phyloP scores from a whole-genome alignment of 2,888 invertebrate genomes.

The Tineola bisselliella region DNA sequence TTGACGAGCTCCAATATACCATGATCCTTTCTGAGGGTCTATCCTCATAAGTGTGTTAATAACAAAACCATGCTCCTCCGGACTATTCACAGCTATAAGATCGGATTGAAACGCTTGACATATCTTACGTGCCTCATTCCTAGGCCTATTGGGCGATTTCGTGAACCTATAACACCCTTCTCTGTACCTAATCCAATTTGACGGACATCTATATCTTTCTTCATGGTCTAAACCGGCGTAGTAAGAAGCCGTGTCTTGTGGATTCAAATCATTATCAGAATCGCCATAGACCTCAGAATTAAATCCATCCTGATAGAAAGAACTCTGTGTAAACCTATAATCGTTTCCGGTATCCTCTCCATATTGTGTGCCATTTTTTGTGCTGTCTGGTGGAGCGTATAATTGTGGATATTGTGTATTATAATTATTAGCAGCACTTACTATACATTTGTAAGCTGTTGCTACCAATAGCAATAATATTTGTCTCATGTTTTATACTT shows the following conservation, averaged over 20 bases:
- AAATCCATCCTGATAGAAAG: conserved; percentile 48
- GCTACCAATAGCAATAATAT: conserved; percentile 36
- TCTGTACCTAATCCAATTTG: conserved; percentile 84
- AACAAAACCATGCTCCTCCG: conserved; percentile 90
- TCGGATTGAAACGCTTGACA: conserved; percentile 87
- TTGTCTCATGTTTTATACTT: conserved; percentile 39
- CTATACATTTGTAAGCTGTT: conserved; percentile 34
- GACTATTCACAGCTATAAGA: conserved; percentile 79
- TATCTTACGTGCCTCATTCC: conserved; percentile 83
- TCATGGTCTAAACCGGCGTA: conserved; percentile 56
- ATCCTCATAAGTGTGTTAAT: conserved; percentile 81
- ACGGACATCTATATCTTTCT: conserved; percentile 74
- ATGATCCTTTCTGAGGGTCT: conserved; percentile 86
- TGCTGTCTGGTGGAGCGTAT: conserved; percentile 28
- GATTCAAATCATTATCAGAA: conserved; percentile 43
- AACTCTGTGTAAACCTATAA: conserved; percentile 43
- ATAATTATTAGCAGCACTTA: conserved; percentile 35
- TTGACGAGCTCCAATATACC: conserved; percentile 86
- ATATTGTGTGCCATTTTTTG: conserved; percentile 42
- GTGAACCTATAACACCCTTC: conserved; percentile 91
- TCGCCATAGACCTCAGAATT: conserved; percentile 42
- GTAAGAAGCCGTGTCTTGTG: conserved; percentile 44
- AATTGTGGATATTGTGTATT: conserved; percentile 45
- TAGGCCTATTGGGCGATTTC: conserved; percentile 82
- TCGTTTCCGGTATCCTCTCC: conserved; percentile 50